Conservation (phyloP, 2,888 invertebrate species). For the Drosophila fulvimacula region DNA sequence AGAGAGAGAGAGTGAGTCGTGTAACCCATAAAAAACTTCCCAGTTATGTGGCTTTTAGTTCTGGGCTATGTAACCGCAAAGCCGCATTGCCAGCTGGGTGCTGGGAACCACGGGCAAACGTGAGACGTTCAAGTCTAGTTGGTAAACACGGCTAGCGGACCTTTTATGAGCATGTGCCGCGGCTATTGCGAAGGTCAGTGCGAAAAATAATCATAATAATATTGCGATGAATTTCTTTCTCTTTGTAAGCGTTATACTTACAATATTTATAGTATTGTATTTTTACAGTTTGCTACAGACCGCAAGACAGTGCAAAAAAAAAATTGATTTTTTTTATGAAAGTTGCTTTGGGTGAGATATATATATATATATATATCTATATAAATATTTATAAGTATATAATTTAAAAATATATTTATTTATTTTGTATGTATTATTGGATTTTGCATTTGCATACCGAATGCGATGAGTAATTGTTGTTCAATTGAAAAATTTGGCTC, state of each 20-base stretch:
- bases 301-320: slow-evolving; percentile 32
- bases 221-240: slow-evolving; percentile 34
- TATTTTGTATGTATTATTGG: slow-evolving; percentile 9
- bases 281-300: slow-evolving; percentile 31
- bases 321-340: slow-evolving; percentile 39
- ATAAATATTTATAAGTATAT: neutral
- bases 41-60: slow-evolving; percentile 22
- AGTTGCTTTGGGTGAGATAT: slow-evolving; percentile 41
- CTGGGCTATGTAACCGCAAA: slow-evolving; percentile 51
- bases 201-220: slow-evolving; percentile 24
- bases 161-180: slow-evolving; percentile 28
- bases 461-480: slow-evolving; percentile 52
- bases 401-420: too few species aligned
- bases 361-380: neutral
- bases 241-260: slow-evolving; percentile 10
- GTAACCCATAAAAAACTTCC: slow-evolving; percentile 12
- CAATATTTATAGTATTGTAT: slow-evolving; percentile 28
- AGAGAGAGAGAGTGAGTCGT: neutral
- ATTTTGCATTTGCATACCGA: slow-evolving; percentile 46
- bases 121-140: slow-evolving; percentile 58
- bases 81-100: slow-evolving; percentile 44
- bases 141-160: slow-evolving; percentile 43
- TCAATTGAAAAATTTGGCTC: slow-evolving; percentile 32
- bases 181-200: slow-evolving; percentile 58
- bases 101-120: slow-evolving; percentile 40